Base-by-base conservation (phyloP, 2,797 vertebrate species). In the Sebastes variabilis region DNA sequence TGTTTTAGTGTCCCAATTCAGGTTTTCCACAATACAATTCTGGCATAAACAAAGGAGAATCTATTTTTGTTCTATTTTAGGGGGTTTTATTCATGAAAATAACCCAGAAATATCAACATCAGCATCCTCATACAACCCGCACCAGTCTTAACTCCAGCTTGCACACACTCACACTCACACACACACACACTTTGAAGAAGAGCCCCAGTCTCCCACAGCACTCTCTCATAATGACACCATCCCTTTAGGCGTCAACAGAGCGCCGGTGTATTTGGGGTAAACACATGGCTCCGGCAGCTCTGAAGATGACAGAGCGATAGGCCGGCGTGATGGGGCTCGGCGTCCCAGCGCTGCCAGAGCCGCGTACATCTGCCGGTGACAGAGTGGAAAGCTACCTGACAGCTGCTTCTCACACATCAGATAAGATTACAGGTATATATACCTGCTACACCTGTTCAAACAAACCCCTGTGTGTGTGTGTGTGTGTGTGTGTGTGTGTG, bases 401-500 rank as follows among this genome's bases (percentile, higher is more conserved):
- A 92, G 87, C 92, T 94, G 93, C 92, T 86, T 46, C 89, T 91
- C 92, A 87, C 88, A 87, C 84, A 87, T 90, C 89, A 90, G 91
- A 93, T 92, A 92, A 93, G 91, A 92, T 93, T 89, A 91, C 91
- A 94, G 91, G 89, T 92, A 89, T 61, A 91, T 92, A 89, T 64
- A 91, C 79, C 81, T 81, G 81, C 82, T 83, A 66, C 90, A 94
- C 89, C 91, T 93, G 93, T 92, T 89, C 78, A 88, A 90, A 93
- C 89, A 91, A 75, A 80, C 67, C 75, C 2, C 5, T 72, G 60
- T 65, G 56, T 38, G 38, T 61, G 10, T 34, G 38, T 34, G 29
- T 32, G 46, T 59, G 7, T 77, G 66, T 66, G 66, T 66, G 79
- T 62, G 72, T 77, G 79, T 99, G 98, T n/a, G n/a, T n/a, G n/a